A percentile compares a stretch with the other conserved stretches of the same genome.
phyloP scores from a whole-genome alignment of 1,140 invertebrate species.

The Pristionchus pacificus region DNA sequence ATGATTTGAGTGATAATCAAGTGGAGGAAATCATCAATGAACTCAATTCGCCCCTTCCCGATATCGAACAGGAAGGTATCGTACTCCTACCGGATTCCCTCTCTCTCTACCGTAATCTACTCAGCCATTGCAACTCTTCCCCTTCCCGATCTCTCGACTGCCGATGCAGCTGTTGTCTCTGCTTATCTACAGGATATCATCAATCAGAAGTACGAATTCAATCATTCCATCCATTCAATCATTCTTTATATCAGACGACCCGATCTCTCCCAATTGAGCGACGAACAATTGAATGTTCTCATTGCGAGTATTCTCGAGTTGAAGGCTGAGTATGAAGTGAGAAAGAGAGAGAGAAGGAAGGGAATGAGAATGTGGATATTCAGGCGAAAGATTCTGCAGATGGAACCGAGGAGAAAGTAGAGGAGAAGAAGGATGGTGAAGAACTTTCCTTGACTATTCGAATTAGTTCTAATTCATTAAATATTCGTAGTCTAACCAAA shows the following conservation, averaged over 20 bases:
- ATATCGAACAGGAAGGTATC: constrained; percentile 16
- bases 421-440: no score
- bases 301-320: constrained; percentile 19
- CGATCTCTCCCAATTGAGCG: constrained; percentile 23
- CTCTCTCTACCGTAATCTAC: not conserved
- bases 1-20: not conserved
- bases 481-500: no score
- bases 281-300: constrained; percentile 22
- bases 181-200: not conserved
- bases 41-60: constrained; percentile 15
- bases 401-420: no score
- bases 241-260: not conserved
- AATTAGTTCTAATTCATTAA: no score
- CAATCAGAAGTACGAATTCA: not conserved
- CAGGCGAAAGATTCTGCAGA: no score
- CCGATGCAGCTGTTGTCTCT: not conserved
- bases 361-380: not conserved
- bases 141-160: not conserved
- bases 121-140: not conserved
- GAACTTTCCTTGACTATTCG: no score
- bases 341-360: constrained; percentile 11
- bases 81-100: not conserved
- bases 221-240: not conserved
- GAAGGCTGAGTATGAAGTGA: constrained; percentile 23
- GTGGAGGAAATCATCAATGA: constrained; percentile 22